Percentiles rank a stretch among this genome's conserved stretches.
These are phyloP conservation scores for Sesia apiformis DNA, from an alignment of 2,888 invertebrate species.

Conservation along the genomic window DNA sequence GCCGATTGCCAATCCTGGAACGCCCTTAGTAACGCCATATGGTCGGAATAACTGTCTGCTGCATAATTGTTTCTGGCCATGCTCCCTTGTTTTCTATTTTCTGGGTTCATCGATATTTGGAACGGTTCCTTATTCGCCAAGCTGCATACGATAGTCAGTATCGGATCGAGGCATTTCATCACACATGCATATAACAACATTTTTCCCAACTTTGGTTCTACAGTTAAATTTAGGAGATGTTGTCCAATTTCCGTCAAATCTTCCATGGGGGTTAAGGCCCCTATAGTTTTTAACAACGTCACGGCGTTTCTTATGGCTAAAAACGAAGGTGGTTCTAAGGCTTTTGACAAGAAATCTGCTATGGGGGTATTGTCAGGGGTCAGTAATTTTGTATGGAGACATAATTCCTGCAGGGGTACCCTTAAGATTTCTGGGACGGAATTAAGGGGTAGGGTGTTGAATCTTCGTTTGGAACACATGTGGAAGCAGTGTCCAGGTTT, in stretches of 20 bases:
- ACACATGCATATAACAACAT: conserved; percentile 92
- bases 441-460: conserved; percentile 78
- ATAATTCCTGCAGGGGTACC: conserved; percentile 91
- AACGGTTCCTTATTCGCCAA: conserved; percentile 87
- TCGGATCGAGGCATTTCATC: conserved; percentile 93
- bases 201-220: conserved; percentile 94
- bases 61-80: conserved; percentile 80
- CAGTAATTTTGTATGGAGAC: conserved; percentile 89
- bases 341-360: conserved; percentile 86
- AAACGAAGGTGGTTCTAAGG: conserved; percentile 90
- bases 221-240: conserved; percentile 91
- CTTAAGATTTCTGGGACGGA: conserved; percentile 91
- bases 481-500: conserved; percentile 89
- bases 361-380: conserved; percentile 84
- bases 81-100: conserved; percentile 77
- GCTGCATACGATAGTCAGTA: conserved; percentile 91
- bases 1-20: conserved; percentile 83
- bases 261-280: conserved; percentile 89
- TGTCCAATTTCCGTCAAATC: conserved; percentile 91
- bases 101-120: conserved; percentile 81
- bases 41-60: conserved; percentile 89
- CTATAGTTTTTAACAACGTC: conserved; percentile 81
- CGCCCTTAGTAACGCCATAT: conserved; percentile 87
- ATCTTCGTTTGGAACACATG: conserved; percentile 81
- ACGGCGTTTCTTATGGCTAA: conserved; percentile 84